These are phyloP conservation scores for Puffinus mauretanicus DNA, from an alignment of 2,113 vertebrate genomes.

Conservation along the genomic window DNA sequence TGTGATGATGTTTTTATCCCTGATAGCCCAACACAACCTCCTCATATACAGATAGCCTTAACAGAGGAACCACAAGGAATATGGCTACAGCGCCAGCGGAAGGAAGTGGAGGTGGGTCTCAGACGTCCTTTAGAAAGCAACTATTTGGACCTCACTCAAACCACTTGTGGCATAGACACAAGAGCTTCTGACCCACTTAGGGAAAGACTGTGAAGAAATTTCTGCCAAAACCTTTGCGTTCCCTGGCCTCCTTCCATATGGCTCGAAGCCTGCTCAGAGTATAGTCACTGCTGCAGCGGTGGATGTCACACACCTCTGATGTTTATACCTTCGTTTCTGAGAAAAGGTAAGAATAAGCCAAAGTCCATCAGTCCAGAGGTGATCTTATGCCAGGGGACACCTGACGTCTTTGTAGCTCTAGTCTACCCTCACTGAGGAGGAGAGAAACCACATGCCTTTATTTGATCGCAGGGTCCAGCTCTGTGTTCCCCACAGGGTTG, in stretches of 20 bases:
- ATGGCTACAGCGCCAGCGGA: fast-evolving
- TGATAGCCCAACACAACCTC: background rate
- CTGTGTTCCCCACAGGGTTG: background rate
- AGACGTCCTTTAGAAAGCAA: background rate
- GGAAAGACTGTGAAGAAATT: background rate
- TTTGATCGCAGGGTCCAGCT: background rate
- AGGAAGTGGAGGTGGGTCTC: background rate
- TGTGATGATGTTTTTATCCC: background rate
- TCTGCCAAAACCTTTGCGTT: background rate
- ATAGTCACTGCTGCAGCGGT: background rate
- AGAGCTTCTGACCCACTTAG: background rate
- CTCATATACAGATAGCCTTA: background rate
- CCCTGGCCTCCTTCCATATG: background rate
- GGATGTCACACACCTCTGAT: background rate
- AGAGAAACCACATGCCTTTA: background rate
- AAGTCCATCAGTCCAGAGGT: background rate
- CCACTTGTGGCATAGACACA: background rate
- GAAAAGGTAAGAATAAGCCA: background rate
- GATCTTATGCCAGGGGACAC: background rate
- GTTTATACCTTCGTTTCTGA: background rate
- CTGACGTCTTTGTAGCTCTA: background rate
- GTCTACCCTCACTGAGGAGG: background rate
- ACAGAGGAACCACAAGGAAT: background rate
- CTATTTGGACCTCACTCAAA: background rate
- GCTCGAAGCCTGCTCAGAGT: background rate